Percentiles rank a stretch among this genome's conserved stretches.
Conservation (phyloP, 2,797 vertebrate genomes). For the Ctenopoma kingsleyae region DNA sequence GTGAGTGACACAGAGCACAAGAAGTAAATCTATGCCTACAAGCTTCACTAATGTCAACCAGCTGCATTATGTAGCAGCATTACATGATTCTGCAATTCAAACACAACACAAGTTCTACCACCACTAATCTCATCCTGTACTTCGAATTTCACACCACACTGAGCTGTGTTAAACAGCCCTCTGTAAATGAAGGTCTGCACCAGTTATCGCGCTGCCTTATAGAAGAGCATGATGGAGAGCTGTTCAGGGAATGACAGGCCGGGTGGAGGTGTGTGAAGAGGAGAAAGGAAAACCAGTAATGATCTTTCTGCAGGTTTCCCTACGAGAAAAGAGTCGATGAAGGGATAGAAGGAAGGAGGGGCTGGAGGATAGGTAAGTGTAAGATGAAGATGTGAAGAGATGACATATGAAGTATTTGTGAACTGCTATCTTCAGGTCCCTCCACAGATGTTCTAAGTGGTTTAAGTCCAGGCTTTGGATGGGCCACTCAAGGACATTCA, state of each 20-base stretch:
- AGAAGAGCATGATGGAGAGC: no score
- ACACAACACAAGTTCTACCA: background rate
- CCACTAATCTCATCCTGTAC: slow-evolving; percentile 2
- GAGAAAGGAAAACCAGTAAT: no score
- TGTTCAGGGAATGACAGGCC: no score
- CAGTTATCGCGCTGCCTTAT: no score
- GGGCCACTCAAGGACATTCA: background rate
- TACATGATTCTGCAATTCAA: no score
- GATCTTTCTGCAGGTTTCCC: no score
- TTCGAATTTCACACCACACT: slow-evolving; percentile 22
- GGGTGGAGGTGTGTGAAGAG: no score
- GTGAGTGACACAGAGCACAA: background rate
- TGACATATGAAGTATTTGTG: background rate
- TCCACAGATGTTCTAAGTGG: background rate
- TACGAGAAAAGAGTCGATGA: background rate
- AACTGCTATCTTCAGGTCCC: background rate
- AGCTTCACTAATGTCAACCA: no score
- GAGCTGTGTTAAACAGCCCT: background rate
- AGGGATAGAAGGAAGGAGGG: background rate
- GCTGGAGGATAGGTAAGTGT: background rate
- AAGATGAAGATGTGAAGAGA: background rate
- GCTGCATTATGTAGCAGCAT: no score
- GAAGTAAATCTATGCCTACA: no score
- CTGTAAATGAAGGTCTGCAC: no score
- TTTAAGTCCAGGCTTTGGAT: background rate